Evolutionary conservation across 2,113 vertebrate species (phyloP), one percentile per base, ranked within the genome.

Genomic region (Pluvialis apricaria): DNA sequence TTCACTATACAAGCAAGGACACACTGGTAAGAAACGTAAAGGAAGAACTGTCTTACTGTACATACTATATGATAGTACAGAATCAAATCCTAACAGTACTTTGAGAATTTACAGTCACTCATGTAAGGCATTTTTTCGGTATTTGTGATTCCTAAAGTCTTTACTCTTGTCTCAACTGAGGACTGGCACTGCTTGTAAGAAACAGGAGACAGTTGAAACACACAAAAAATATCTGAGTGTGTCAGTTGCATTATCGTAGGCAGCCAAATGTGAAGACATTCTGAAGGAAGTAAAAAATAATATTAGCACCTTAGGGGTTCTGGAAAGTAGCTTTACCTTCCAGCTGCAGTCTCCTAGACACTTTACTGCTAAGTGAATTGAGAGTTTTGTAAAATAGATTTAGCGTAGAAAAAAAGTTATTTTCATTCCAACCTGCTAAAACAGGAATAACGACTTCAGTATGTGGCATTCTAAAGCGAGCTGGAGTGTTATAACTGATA

Each of bases 1-100:
- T 99, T 94, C 99, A 99, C 96, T 99, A 98, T 96, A 99, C 99
- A 94, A 99, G 99, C 98, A 99, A 99, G 96, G 99, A 99, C 91
- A 98, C 98, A 1, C 97, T 99, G 99, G 99, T 99, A 97, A 98
- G 98, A 82, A 32, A 69, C 57, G 34, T 61, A 21, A 38, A 16
- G 13, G 13, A 79, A 69, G 1, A 21, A 25, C 13, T 49, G 38
- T 73, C 20, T 72, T 42, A 34, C 25, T 52, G 9, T 62, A 18
- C 31, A 4, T 75, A 28, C 13, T 76, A 4, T 44, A 10, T 82
- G 57, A 38, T 19, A 61, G 31, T 28, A 54, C 11, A 47, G 65
- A 89, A 62, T 65, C 12, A 87, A 90, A 77, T 77, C 42, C 45
- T 68, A n/a, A 10, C 47, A 69, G 9, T 82, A 29, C 16, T 62